Conservation (phyloP, 2,888 invertebrate species). For the Chorisops tibialis region DNA sequence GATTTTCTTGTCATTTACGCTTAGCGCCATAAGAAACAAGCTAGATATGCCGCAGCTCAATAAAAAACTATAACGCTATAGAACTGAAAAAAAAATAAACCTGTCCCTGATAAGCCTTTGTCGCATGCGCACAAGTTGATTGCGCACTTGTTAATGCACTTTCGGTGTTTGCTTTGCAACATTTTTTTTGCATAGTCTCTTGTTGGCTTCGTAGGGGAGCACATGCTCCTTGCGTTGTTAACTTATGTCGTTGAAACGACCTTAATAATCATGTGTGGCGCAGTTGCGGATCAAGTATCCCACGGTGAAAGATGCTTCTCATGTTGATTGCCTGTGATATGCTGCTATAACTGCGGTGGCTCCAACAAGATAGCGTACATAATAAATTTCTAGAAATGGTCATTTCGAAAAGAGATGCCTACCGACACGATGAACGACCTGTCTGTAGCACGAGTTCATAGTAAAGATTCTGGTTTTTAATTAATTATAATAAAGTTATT, state of each 20-base stretch:
- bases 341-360: neutral
- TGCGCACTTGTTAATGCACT: constrained; percentile 7
- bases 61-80: too few species aligned
- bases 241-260: neutral
- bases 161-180: neutral
- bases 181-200: neutral
- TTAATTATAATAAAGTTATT: too few species aligned
- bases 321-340: neutral
- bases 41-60: too few species aligned
- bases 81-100: too few species aligned
- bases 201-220: constrained; percentile 1
- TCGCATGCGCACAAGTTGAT: too few species aligned
- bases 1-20: neutral
- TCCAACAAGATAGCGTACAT: neutral
- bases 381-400: neutral
- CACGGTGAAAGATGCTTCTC: constrained; percentile 18
- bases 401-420: neutral
- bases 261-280: constrained; percentile 12
- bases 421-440: too few species aligned
- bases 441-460: too few species aligned
- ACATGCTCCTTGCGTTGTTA: neutral
- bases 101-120: too few species aligned
- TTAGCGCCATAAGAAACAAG: neutral
- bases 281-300: constrained; percentile 12
- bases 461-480: too few species aligned